Percentiles rank a stretch among this genome's conserved stretches.
Evolutionary conservation across 2,113 vertebrate species (phyloP).

Genomic region (Phoenicopterus ruber): DNA sequence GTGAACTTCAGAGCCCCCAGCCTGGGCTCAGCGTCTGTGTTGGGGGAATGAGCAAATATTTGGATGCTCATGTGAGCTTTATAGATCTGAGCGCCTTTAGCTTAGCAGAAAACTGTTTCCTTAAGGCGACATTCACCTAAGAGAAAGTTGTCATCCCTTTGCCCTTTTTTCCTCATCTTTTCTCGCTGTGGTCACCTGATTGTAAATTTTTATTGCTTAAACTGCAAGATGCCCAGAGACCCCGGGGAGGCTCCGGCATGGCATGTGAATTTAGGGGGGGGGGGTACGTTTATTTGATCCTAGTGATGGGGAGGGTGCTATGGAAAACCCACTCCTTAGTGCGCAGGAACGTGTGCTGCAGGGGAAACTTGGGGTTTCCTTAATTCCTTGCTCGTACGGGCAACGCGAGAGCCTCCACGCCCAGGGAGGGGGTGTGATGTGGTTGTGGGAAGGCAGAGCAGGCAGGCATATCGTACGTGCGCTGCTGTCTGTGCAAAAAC

Average conservation of each 20-base stretch:
- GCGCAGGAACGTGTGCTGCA: accelerated
- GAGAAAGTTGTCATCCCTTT: background rate
- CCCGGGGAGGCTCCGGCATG: accelerated
- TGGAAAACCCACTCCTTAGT: background rate
- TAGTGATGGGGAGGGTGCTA: background rate
- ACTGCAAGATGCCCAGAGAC: background rate
- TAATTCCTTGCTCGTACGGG: background rate
- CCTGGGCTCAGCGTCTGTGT: background rate
- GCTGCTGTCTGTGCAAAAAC: background rate
- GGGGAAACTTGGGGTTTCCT: background rate
- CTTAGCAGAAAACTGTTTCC: background rate
- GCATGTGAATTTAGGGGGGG: background rate
- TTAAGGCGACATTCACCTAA: background rate
- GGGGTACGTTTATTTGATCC: background rate
- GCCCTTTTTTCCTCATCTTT: background rate
- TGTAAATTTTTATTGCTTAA: background rate
- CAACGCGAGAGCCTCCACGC: background rate
- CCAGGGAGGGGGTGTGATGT: background rate
- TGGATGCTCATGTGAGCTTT: background rate
- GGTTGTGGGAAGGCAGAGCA: background rate
- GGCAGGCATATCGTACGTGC: background rate
- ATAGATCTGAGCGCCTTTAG: background rate
- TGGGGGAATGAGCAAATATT: background rate
- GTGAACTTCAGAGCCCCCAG: background rate
- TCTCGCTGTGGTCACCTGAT: background rate